These are phyloP conservation scores for Drosophila mercatorum DNA, from an alignment of 2,888 invertebrate species.

Conservation along the genomic window DNA sequence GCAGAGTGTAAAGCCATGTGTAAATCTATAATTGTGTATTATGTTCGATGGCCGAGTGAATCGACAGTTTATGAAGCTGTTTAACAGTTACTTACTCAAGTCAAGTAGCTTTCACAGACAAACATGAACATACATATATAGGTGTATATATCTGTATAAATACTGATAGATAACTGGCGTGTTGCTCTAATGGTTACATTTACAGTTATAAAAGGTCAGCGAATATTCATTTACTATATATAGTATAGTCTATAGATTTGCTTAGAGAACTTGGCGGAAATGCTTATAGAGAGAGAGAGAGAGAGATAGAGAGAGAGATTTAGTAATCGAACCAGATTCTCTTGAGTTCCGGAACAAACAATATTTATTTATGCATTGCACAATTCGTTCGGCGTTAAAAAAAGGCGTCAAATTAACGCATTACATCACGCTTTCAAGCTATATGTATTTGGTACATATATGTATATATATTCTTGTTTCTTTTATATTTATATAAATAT, in stretches of 20 bases:
- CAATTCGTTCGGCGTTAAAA: constrained; percentile 1
- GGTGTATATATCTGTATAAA: background rate
- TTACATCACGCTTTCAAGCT: constrained; percentile 18
- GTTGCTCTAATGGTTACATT: constrained; percentile 18
- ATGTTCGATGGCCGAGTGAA: constrained; percentile 14
- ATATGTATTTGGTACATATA: background rate
- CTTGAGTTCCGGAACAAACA: background rate
- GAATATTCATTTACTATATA: background rate
- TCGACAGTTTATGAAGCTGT: constrained; percentile 21
- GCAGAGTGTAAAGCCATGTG: constrained; percentile 10
- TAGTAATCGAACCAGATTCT: background rate
- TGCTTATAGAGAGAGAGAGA: background rate
- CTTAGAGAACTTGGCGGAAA: constrained; percentile 13
- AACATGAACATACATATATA: background rate
- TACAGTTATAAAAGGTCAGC: constrained; percentile 38
- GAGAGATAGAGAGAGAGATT: background rate
- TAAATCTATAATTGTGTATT: constrained; percentile 17
- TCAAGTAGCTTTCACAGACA: constrained; percentile 16
- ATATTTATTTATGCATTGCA: constrained; percentile 1
- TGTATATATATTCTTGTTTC: background rate
- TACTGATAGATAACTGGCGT: background rate
- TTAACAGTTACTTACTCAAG: constrained; percentile 32
- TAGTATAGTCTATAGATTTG: background rate
- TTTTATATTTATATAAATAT: constrained; percentile 1
- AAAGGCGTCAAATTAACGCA: constrained; percentile 10